Conservation (phyloP, 2,113 vertebrate species). For the rabbit (Oryctolagus cuniculus) region DNA sequence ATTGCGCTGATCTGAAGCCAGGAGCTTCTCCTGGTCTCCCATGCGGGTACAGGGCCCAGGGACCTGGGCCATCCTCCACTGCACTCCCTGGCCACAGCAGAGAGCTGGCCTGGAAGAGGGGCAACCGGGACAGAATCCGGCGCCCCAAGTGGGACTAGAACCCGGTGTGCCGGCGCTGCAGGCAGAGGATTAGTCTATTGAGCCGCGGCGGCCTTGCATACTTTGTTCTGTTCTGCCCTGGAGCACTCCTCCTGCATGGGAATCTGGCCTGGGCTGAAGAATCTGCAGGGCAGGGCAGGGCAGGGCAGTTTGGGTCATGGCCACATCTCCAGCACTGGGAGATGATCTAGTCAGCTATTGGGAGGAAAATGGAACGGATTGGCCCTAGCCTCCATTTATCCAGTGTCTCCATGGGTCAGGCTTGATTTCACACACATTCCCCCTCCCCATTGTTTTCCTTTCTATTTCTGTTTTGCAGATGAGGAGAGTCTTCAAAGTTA, state of each 20-base stretch:
- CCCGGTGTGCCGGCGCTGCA: no score
- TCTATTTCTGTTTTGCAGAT: neutral
- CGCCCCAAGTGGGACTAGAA: no score
- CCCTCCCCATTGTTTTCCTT: neutral
- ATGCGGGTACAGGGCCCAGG: no score
- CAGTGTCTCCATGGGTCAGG: neutral
- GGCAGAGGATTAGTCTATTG: no score
- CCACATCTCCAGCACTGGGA: neutral
- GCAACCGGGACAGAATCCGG: no score
- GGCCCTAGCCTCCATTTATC: neutral
- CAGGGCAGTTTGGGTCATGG: neutral
- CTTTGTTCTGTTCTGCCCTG: neutral
- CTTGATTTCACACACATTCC: neutral
- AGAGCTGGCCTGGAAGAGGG: no score
- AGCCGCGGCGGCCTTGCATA: no score
- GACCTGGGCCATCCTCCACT: no score
- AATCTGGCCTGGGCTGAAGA: neutral
- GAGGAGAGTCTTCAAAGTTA: neutral
- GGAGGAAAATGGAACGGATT: neutral
- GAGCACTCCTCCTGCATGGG: neutral
- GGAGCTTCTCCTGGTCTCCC: no score
- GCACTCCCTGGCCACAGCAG: no score
- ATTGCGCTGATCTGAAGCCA: no score
- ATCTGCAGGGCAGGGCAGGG: neutral
- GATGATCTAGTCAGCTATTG: neutral